Base-by-base conservation (phyloP, 2,113 vertebrate species). In the Petroica traversi region DNA sequence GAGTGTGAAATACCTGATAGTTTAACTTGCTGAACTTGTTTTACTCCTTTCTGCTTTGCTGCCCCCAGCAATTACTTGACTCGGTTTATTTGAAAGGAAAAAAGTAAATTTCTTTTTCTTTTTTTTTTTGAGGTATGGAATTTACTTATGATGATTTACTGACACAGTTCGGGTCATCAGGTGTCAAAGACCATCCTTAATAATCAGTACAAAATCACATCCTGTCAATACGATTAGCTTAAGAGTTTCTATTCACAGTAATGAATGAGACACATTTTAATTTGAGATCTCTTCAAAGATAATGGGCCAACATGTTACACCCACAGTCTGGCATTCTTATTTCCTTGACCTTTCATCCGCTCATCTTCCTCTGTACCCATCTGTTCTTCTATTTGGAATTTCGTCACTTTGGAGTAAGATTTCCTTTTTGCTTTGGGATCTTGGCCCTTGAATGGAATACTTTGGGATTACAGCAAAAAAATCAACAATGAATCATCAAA, bases 21-120 rank as follows among this genome's bases (percentile, higher is more conserved):
- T 45, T 76, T 66, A 81, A 73, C 79, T 76, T 85, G 52, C 46
- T 51, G 63, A 95, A 91, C 74, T 51, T 63, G 73, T 67, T 97
- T 88, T 46, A 88, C 7, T 59, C 19, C 48, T 78, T 86, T 73
- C 25, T 46, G 36, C 52, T 83, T 34, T 93, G 57, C 40, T 73
- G 22, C 48, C 79, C 26, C 62, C 38, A 72, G 45, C 6, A 79
- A 45, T 23, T 11, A 38, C 51, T 55, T 85, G 51, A 46, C 22
- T 36, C 34, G 24, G 29, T 69, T 89, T 31, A 66, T 73, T 73
- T 66, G n/a, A 78, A 73, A 76, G 55, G 43, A 69, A 87, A 26
- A 14, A 90, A 82, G 11, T 46, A 63, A 36, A 9, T 73, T 74
- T 34, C 2, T 77, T 66, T 29, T 36, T 14, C 19, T 57, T 10